Evolutionary conservation across 2,113 vertebrate genomes (phyloP).

Genomic region (Labrus mixtus): DNA sequence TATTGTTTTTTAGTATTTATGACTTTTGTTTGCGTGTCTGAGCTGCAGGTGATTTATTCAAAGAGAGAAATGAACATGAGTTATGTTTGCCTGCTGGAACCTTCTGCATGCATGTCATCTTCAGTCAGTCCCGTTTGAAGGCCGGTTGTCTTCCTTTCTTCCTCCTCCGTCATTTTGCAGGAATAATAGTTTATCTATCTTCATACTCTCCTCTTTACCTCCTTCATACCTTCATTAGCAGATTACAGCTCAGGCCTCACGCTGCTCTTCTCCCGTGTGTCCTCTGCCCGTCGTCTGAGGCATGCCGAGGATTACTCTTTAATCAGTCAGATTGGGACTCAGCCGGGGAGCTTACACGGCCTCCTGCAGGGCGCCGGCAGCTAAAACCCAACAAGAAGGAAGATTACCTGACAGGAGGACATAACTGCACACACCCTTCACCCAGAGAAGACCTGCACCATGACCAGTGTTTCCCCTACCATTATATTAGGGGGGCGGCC

Average conservation of each 20-base stretch:
- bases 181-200: background rate
- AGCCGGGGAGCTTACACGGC: slow-evolving; percentile 35
- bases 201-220: background rate
- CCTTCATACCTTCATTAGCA: background rate
- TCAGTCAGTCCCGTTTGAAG: background rate
- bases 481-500: too few relatives aligned
- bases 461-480: too few relatives aligned
- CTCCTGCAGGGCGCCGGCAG: slow-evolving; percentile 25
- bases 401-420: slow-evolving; percentile 39
- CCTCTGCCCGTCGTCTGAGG: slow-evolving; percentile 5
- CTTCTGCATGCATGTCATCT: background rate
- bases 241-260: background rate
- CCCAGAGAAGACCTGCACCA: background rate
- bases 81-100: background rate
- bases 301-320: slow-evolving; percentile 48
- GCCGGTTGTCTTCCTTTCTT: background rate
- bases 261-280: background rate
- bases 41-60: background rate
- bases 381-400: slow-evolving; percentile 27
- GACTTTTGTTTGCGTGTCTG: too few relatives aligned
- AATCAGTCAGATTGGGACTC: slow-evolving; percentile 42
- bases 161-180: background rate
- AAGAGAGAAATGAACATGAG: background rate
- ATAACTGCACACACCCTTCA: background rate
- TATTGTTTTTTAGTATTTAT: too few relatives aligned